These are phyloP conservation scores for Hylaeus anthracinus DNA, from an alignment of 1,140 invertebrate genomes.

Conservation along the genomic window DNA sequence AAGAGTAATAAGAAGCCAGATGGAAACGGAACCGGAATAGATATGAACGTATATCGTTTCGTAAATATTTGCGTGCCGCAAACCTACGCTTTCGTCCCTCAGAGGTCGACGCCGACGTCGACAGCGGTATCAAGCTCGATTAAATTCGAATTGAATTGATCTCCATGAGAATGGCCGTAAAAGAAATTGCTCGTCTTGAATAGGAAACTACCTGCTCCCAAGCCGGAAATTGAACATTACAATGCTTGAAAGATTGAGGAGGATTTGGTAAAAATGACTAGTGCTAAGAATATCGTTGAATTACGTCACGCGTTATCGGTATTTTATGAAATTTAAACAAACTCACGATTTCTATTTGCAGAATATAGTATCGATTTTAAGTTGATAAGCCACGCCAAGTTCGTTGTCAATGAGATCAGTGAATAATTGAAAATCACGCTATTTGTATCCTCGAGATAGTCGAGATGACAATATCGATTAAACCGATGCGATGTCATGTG, in stretches of 20 bases:
- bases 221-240: not conserved
- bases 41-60: not conserved
- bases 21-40: not conserved
- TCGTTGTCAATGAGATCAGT: no score
- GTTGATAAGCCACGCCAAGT: no score
- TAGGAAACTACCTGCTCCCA: no score
- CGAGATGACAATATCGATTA: conserved; percentile 3
- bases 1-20: not conserved
- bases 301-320: not conserved
- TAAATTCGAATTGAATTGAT: conserved; percentile 31
- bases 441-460: not conserved
- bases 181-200: not conserved
- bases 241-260: not conserved
- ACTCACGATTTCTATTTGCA: no score
- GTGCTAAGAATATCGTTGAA: not conserved
- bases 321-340: not conserved
- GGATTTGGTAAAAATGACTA: not conserved
- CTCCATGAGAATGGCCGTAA: not conserved
- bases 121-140: conserved; percentile 10
- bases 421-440: not conserved
- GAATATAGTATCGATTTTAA: no score
- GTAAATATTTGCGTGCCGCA: conserved; percentile 35
- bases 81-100: not conserved
- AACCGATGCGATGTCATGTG: not conserved
- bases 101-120: not conserved